Conservation (phyloP, 2,797 vertebrate species). For the Dendrocincla fuliginosa region DNA sequence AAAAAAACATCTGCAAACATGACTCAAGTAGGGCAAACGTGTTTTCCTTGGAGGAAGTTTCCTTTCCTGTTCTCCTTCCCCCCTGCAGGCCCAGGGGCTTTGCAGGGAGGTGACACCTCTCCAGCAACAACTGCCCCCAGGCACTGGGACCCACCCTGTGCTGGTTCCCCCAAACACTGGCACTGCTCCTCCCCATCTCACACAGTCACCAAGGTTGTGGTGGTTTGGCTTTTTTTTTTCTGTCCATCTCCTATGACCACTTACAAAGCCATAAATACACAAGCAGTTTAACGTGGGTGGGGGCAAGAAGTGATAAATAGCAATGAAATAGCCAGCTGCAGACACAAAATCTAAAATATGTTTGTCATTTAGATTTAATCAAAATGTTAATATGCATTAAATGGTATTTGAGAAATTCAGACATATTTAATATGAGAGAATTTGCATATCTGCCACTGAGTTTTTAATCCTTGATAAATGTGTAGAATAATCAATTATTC, state of each 20-base stretch:
- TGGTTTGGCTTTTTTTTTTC: background rate
- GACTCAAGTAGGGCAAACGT: background rate
- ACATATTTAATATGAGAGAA: constrained; percentile 21
- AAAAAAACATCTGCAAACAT: background rate
- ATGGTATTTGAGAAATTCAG: constrained; percentile 34
- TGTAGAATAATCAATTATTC: constrained; percentile 69
- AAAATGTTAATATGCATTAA: constrained; percentile 48
- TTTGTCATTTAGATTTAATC: constrained; percentile 36
- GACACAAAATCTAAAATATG: background rate
- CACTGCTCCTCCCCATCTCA: background rate
- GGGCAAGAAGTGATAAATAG: background rate
- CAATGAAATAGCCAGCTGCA: background rate
- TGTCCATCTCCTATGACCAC: background rate
- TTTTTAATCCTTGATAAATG: constrained; percentile 71
- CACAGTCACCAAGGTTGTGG: accelerated
- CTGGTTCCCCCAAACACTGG: background rate
- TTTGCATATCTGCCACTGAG: constrained; percentile 59
- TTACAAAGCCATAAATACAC: background rate
- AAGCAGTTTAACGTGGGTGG: background rate
- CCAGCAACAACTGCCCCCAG: background rate
- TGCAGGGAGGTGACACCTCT: background rate
- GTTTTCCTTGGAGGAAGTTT: background rate
- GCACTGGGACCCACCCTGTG: too few relatives aligned
- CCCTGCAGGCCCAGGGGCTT: background rate
- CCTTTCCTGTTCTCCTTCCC: background rate